Evolutionary conservation across 1,140 invertebrate species (phyloP).

Genomic region (Chironomus tepperi): DNA sequence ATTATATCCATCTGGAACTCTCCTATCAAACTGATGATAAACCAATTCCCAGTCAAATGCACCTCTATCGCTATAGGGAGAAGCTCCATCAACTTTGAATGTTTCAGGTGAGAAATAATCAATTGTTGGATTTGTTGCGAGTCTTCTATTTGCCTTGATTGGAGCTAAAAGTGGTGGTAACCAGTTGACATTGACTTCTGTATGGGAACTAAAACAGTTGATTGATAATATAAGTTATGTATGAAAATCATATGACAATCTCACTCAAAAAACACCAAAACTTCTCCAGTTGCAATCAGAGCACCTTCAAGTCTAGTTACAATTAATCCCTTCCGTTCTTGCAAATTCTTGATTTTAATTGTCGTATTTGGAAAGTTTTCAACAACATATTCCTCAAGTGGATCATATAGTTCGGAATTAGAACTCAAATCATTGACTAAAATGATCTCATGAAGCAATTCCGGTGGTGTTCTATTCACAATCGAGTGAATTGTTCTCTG

Average conservation of each 20-base stretch:
- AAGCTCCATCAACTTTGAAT: not conserved
- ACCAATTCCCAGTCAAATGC: constrained; percentile 97
- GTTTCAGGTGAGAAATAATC: not conserved
- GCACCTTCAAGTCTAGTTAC: constrained; percentile 82
- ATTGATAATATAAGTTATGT: not conserved
- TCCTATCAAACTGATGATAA: constrained; percentile 81
- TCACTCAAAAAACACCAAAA: constrained; percentile 79
- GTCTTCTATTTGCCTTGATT: not conserved
- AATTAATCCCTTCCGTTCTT: constrained; percentile 74
- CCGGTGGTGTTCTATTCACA: constrained; percentile 68
- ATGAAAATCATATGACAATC: not conserved
- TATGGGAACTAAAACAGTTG: not conserved
- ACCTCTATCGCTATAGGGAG: not conserved
- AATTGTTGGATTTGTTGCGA: not conserved
- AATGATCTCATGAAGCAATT: constrained; percentile 83
- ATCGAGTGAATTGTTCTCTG: constrained; percentile 78
- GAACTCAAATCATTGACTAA: constrained; percentile 86
- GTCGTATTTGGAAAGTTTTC: constrained; percentile 58
- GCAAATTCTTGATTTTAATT: constrained; percentile 67
- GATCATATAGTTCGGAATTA: constrained; percentile 60
- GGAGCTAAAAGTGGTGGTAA: constrained; percentile 11
- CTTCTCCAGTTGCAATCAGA: constrained; percentile 67
- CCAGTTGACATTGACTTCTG: constrained; percentile 17
- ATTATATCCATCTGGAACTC: constrained; percentile 72
- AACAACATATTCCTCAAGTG: constrained; percentile 65